Base-by-base conservation (phyloP, 2,797 vertebrate genomes). In the Sitta carolinensis region DNA sequence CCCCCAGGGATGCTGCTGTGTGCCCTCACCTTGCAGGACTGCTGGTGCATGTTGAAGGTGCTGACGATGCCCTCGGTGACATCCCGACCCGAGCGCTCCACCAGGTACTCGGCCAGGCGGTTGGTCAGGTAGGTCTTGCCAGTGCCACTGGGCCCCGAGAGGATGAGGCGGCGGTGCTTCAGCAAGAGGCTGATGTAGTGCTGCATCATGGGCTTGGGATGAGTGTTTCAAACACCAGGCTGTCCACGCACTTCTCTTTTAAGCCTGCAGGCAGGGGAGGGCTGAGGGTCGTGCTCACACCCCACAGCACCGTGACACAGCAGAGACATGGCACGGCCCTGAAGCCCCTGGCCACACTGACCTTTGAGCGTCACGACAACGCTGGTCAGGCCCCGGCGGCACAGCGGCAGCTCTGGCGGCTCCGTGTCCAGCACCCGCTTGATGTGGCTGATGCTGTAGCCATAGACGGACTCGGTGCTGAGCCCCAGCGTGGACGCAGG, bases 191-290 rank as follows among this genome's bases (percentile, higher is more conserved):
- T 98, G 95, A 99, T 99, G 96, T 99, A 99, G 87, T 99, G 99
- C 97, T 98, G 98, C 98, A 99, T 98, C 99, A 99, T 99, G 58
- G 99, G 99, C 97, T 99, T 99, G 57, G 99, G 88, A 99, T 98
- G 50, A 99, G 98, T 0, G 99, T 99, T 97, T 99, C 99, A 2
- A 99, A 99, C 94, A 99, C 99, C 94, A 99, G 98, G 40, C 98
- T 99, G 97, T 99, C 99, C 55, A 99, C 98, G 3, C 98, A 98
- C 94, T 99, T 99, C 95, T 99, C 99, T 96, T 97, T 98, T 85
- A 99, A 98, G 94, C 99, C 99, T 99, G 87, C 9, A 10, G 45
- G 54, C n/a, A 86, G 43, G 8, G 25, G 23, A 67, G n/a, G 34
- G 69, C 36, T 81, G 58, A 91, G 18, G 42, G 51, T 78, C 34